These are phyloP conservation scores for Acrobasis suavella DNA, from an alignment of 2,888 invertebrate genomes.

Conservation along the genomic window DNA sequence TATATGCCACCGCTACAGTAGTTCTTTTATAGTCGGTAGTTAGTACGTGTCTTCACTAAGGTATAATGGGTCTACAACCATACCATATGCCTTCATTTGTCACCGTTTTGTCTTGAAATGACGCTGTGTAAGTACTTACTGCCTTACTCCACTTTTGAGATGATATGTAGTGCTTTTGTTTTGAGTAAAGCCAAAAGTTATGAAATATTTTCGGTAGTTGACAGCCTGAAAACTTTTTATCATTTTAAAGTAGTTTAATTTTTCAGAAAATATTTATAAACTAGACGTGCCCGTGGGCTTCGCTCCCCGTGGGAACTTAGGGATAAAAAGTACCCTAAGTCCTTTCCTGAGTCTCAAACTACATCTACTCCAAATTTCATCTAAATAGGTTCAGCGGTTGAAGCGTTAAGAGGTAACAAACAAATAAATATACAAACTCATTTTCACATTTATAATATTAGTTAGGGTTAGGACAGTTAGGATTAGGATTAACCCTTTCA, in stretches of 20 bases:
- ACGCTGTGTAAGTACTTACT: background rate
- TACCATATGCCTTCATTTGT: conserved; percentile 4
- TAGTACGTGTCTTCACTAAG: background rate
- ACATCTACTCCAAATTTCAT: no score
- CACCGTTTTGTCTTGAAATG: background rate
- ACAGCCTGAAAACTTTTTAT: background rate
- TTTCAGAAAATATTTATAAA: no score
- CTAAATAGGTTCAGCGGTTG: no score
- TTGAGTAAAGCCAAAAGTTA: conserved; percentile 10
- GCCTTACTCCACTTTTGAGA: conserved; percentile 9
- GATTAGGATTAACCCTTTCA: no score
- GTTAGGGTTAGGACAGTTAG: no score
- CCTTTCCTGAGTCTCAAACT: no score
- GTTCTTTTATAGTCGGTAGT: conserved; percentile 9
- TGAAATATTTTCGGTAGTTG: background rate
- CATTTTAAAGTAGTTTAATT: background rate
- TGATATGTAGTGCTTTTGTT: conserved; percentile 7
- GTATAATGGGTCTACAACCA: background rate
- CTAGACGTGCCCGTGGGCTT: no score
- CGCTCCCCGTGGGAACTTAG: no score
- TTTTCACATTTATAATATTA: no score
- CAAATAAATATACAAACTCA: no score
- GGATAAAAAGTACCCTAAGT: no score
- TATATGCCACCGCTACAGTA: conserved; percentile 12
- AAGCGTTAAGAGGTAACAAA: no score